Conservation (phyloP, 2,797 vertebrate genomes). For the Leptoclinus maculatus region DNA sequence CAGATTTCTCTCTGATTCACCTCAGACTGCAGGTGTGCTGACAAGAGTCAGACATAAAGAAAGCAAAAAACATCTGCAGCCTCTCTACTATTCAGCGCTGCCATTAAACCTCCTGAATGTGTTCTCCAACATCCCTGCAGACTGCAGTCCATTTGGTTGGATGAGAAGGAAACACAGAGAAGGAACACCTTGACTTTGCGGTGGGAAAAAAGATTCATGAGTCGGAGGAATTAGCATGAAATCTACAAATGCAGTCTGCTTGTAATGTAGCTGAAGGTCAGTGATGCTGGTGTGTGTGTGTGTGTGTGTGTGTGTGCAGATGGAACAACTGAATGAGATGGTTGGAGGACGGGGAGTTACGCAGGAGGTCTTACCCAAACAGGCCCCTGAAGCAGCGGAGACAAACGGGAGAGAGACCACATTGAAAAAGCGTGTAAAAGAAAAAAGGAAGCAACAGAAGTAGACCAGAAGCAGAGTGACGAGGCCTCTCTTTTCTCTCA, state of each 20-base stretch:
- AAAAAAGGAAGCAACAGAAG: slow-evolving; percentile 19
- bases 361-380: slow-evolving; percentile 88
- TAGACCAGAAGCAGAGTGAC: slow-evolving; percentile 45
- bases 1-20: not conserved
- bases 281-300: slow-evolving; percentile 1
- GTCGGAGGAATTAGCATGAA: slow-evolving; percentile 37
- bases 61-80: not conserved
- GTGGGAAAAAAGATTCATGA: slow-evolving; percentile 1
- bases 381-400: slow-evolving; percentile 89
- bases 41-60: not conserved
- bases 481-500: not conserved
- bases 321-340: slow-evolving; percentile 51
- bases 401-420: slow-evolving; percentile 82
- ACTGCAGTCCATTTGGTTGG: not conserved
- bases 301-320: slow-evolving; percentile 35
- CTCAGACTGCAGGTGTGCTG: not conserved
- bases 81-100: not conserved
- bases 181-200: slow-evolving; percentile 7
- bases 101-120: not conserved
- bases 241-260: slow-evolving; percentile 33
- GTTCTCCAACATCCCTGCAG: not conserved
- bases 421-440: slow-evolving; percentile 64
- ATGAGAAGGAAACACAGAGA: not conserved
- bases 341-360: slow-evolving; percentile 49
- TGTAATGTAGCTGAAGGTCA: slow-evolving; percentile 55